Base-by-base conservation (phyloP, 2,888 invertebrate species). In the Iselma pallidipennis region DNA sequence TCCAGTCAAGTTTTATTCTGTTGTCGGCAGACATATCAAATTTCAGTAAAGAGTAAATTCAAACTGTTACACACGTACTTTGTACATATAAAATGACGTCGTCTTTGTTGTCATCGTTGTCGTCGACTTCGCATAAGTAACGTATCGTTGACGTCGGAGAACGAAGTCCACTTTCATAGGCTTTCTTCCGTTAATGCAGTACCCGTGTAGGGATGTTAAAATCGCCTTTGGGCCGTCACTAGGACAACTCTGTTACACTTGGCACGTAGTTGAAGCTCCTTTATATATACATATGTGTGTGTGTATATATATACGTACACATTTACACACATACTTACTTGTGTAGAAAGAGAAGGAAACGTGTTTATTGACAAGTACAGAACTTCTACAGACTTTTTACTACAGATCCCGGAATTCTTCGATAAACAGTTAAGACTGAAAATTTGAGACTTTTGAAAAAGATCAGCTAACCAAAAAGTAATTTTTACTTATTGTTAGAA, bases 101-200 rank as follows among this genome's bases (percentile, higher is more conserved):
- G 45, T 45, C 12, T 45, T 45, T 45, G 21, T 45, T 37, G 37
- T 37, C 16, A 37, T 37, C 12, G 45, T 45, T 45, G 45, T 45
- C 16, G 16, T 37, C 65, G 63, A 60, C 65, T 49, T 45, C 29
- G n/a, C 62, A 63, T 64, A 62, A 67, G 65, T 63, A 66, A 61
- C 57, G 55, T 59, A 37, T 37, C 37, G 16, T 7, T 60, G 62
- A 49, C 28, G 62, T 57, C 16, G 21, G 25, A 31, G 55, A 57
- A 61, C 57, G 55, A 53, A 64, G 70, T 72, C 71, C 69, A 69
- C 69, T 71, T 72, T 67, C 67, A 65, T 70, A 70, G 76, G 78
- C 77, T 76, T 78, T 78, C 77, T 78, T 78, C 72, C 74, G 74
- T 76, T 81, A 81, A 81, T 81, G 81, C 81, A 81, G 76, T 75